A percentile compares a stretch with the other conserved stretches of the same genome.
Evolutionary conservation across 2,888 invertebrate species (phyloP).

Genomic region (Melangyna quadrimaculata): DNA sequence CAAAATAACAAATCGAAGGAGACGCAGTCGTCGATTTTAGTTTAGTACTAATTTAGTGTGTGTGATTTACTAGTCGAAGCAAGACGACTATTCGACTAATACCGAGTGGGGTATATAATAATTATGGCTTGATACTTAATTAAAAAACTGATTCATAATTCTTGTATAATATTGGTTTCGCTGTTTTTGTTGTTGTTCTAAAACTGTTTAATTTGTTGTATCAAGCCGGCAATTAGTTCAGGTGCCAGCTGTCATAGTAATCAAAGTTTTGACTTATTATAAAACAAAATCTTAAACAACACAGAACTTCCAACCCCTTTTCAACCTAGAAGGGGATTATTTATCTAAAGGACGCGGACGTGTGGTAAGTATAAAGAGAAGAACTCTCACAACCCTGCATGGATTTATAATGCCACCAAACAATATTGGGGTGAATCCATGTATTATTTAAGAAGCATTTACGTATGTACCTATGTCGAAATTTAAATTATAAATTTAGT

Average conservation of each 20-base stretch:
- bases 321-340: conserved; percentile 1
- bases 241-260: conserved; percentile 60
- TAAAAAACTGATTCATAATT: conserved; percentile 10
- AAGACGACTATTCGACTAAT: conserved; percentile 52
- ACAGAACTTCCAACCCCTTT: conserved; percentile 36
- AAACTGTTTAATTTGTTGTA: conserved; percentile 27
- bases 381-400: conserved; percentile 40
- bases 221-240: conserved; percentile 38
- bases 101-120: neutral
- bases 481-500: conserved; percentile 15
- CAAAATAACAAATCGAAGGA: conserved; percentile 62
- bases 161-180: neutral
- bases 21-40: conserved; percentile 54
- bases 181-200: conserved; percentile 8
- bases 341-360: conserved; percentile 41
- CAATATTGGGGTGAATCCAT: conserved; percentile 42
- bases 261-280: conserved; percentile 40
- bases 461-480: neutral
- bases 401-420: conserved; percentile 31
- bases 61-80: conserved; percentile 64
- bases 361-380: conserved; percentile 61
- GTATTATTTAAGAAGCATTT: neutral
- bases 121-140: conserved; percentile 24
- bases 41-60: conserved; percentile 51
- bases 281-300: conserved; percentile 42